Conservation (phyloP, 1,140 invertebrate species). For the Drosophila arawakana region DNA sequence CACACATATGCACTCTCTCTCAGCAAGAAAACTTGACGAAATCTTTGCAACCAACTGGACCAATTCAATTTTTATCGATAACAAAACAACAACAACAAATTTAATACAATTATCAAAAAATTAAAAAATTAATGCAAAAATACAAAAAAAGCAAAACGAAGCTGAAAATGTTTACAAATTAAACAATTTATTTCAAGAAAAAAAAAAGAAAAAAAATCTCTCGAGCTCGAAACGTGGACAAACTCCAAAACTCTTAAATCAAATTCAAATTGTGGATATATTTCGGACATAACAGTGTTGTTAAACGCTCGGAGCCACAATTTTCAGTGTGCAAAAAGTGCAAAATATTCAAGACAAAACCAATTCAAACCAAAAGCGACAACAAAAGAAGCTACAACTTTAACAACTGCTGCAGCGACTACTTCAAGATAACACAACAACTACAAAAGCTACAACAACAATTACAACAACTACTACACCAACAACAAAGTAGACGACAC, state of each 20-base stretch:
- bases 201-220: neutral
- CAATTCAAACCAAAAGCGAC: constrained; percentile 24
- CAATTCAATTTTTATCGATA: constrained; percentile 78
- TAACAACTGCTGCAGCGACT: constrained; percentile 25
- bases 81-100: constrained; percentile 36
- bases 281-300: constrained; percentile 64
- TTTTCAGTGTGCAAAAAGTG: constrained; percentile 66
- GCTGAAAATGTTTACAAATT: constrained; percentile 39
- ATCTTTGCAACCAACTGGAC: constrained; percentile 73
- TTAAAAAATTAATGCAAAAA: constrained; percentile 23
- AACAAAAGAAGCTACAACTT: constrained; percentile 43
- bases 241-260: constrained; percentile 23
- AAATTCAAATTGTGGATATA: constrained; percentile 39
- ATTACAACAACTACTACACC: constrained; percentile 38
- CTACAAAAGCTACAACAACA: constrained; percentile 59
- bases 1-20: constrained; percentile 24
- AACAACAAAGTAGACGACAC: constrained; percentile 47
- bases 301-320: constrained; percentile 47
- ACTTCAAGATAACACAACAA: constrained; percentile 42
- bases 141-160: constrained; percentile 12
- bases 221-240: constrained; percentile 33
- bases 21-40: constrained; percentile 46
- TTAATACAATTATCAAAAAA: constrained; percentile 20
- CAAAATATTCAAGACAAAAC: constrained; percentile 20
- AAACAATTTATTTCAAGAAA: constrained; percentile 42